phyloP scores from a whole-genome alignment of 2,888 invertebrate genomes.

The Caenorhabditis sp. region DNA sequence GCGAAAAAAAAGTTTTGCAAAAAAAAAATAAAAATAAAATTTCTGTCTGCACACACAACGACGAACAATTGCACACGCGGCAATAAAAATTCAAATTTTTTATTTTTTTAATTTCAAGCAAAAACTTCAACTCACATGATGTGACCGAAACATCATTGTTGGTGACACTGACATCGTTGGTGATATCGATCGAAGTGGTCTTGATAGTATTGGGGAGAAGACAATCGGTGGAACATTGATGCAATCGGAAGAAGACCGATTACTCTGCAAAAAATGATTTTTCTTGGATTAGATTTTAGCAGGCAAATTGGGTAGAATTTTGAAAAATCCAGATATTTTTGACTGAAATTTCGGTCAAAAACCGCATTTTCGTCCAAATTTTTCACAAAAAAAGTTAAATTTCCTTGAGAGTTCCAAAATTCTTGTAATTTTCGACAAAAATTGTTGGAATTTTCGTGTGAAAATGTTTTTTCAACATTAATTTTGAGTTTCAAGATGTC shows the following conservation, averaged over 20 bases:
- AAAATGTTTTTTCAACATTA: too few relatives aligned
- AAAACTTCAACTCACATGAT: background rate
- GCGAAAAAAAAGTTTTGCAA: background rate
- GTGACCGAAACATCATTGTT: constrained; percentile 23
- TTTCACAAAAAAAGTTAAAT: too few relatives aligned
- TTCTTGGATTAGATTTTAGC: too few relatives aligned
- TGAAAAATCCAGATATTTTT: background rate
- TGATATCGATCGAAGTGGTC: constrained; percentile 65
- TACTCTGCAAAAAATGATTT: constrained; percentile 55
- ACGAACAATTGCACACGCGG: background rate
- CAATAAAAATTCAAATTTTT: background rate
- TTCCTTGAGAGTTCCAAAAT: too few relatives aligned
- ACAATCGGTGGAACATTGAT: constrained; percentile 66
- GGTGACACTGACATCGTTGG: constrained; percentile 52
- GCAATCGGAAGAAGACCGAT: constrained; percentile 53
- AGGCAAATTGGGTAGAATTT: too few relatives aligned
- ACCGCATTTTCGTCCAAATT: too few relatives aligned
- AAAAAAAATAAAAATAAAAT: background rate
- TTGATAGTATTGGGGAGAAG: constrained; percentile 67
- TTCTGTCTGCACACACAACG: background rate
- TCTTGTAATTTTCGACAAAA: too few relatives aligned
- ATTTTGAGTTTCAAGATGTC: too few relatives aligned
- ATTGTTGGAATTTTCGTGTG: too few relatives aligned
- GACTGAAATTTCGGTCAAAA: too few relatives aligned
- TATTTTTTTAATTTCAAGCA: background rate